A percentile compares a stretch with the other conserved stretches of the same genome.
Conservation (phyloP, 2,113 vertebrate genomes). For the Indicator indicator region DNA sequence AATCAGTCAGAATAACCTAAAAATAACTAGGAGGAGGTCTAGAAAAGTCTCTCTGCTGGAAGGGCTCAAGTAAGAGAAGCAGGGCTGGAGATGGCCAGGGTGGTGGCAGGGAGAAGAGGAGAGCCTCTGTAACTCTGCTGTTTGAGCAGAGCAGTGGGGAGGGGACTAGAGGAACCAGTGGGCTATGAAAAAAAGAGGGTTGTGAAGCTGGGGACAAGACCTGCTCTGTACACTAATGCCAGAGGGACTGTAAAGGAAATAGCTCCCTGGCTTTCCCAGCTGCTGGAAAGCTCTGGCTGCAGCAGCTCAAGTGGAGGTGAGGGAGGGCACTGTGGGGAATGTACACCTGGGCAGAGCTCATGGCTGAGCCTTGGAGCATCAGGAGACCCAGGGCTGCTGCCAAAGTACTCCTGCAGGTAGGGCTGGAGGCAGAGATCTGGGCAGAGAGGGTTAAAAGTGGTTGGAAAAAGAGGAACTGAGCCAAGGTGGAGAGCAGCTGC, state of each 20-base stretch:
- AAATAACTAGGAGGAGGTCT: neutral
- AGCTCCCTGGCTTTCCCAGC: neutral
- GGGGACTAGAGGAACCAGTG: neutral
- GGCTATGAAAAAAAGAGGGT: neutral
- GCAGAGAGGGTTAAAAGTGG: neutral
- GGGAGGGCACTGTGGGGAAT: neutral
- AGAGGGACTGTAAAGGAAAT: conserved; percentile 31
- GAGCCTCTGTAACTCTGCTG: neutral
- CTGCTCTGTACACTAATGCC: neutral
- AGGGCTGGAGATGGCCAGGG: neutral
- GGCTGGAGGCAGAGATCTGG: neutral
- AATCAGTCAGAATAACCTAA: neutral
- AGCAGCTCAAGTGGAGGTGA: neutral
- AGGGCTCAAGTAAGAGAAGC: neutral
- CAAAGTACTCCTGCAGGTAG: neutral
- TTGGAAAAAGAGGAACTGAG: neutral
- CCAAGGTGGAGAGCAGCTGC: neutral
- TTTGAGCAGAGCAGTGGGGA: neutral
- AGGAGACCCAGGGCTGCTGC: neutral
- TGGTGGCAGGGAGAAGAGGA: neutral
- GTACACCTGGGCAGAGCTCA: neutral
- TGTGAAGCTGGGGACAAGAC: conserved; percentile 36
- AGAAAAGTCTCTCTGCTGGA: neutral
- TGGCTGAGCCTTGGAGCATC: neutral
- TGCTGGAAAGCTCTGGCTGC: neutral